Evolutionary conservation across 2,888 invertebrate genomes (phyloP).

Genomic region (Dryomyza anilis): DNA sequence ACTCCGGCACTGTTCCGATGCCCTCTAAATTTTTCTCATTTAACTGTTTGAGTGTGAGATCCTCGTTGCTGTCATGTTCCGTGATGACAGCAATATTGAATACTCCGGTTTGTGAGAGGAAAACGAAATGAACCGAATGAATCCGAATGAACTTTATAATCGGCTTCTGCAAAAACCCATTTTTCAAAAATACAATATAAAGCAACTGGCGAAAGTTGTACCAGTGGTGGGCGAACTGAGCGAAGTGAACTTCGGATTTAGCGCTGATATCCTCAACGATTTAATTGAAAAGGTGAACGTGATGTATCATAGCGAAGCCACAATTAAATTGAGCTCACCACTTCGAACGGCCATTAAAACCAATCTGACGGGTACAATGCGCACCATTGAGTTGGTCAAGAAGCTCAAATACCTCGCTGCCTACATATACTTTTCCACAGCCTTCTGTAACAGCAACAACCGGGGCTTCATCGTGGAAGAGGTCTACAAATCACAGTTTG

Average conservation of each 20-base stretch:
- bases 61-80: slow-evolving; percentile 48
- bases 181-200: slow-evolving; percentile 55
- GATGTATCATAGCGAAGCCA: slow-evolving; percentile 61
- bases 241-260: slow-evolving; percentile 57
- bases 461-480: slow-evolving; percentile 58
- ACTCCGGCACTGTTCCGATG: slow-evolving; percentile 51
- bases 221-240: slow-evolving; percentile 60
- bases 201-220: slow-evolving; percentile 56
- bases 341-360: slow-evolving; percentile 58
- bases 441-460: slow-evolving; percentile 61
- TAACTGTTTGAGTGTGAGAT: slow-evolving; percentile 31
- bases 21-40: slow-evolving; percentile 33
- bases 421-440: slow-evolving; percentile 61
- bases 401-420: slow-evolving; percentile 55
- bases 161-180: slow-evolving; percentile 58
- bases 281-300: slow-evolving; percentile 57
- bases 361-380: slow-evolving; percentile 60
- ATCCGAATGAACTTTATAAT: slow-evolving; percentile 57
- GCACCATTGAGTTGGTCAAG: slow-evolving; percentile 60
- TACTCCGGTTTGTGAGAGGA: too few species aligned
- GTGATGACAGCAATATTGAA: slow-evolving; percentile 59
- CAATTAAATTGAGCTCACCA: slow-evolving; percentile 60
- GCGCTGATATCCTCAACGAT: slow-evolving; percentile 51
- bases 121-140: slow-evolving; percentile 58
- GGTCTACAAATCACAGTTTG: slow-evolving; percentile 58